Evolutionary conservation across 2,113 vertebrate species (phyloP).

Genomic region (Penelope pileata): DNA sequence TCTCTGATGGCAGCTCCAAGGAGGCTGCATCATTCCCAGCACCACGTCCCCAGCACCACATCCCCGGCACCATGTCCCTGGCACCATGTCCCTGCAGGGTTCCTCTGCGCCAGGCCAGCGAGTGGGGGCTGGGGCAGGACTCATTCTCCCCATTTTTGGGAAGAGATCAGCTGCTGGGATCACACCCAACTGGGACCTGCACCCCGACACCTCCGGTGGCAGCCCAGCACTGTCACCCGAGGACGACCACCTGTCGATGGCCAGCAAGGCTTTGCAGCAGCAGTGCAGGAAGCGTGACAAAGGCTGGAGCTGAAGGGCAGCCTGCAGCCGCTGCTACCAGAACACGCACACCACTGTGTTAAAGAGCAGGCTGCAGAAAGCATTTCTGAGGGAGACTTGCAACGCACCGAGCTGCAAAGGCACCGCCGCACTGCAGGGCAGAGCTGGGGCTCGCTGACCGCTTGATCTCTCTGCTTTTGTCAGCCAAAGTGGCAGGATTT

Average conservation of each 20-base stretch:
- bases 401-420: not conserved
- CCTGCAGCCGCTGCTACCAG: accelerated
- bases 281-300: not conserved
- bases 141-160: not conserved
- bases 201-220: accelerated
- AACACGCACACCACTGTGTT: not conserved
- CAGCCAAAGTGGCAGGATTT: conserved; percentile 32
- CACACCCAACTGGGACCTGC: not conserved
- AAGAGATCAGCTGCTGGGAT: not conserved
- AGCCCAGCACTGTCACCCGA: not conserved
- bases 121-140: accelerated
- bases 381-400: accelerated
- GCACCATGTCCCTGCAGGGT: not conserved
- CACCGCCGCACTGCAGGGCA: not conserved
- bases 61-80: not conserved
- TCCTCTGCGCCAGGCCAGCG: accelerated
- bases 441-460: not conserved
- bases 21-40: not conserved
- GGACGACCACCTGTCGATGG: not conserved
- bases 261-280: not conserved
- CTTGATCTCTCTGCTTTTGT: conserved; percentile 34
- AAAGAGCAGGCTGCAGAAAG: not conserved
- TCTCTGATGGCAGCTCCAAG: not conserved
- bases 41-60: not conserved
- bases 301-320: accelerated